Base-by-base conservation (phyloP, 2,797 vertebrate genomes). In the Gymnoscopelus braueri region DNA sequence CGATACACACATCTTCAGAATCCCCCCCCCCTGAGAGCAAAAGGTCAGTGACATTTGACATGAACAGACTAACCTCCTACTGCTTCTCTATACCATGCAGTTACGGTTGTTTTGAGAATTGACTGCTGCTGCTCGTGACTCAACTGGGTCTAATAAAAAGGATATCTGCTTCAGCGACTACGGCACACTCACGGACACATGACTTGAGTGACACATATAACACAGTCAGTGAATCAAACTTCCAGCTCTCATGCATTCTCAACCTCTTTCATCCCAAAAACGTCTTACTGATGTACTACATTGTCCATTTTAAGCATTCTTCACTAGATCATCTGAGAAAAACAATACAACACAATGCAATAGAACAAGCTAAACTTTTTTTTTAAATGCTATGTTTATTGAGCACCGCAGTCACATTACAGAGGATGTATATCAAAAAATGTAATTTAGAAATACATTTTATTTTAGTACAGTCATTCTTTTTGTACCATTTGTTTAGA, bases 201-300 rank as follows among this genome's bases (percentile, higher is more conserved):
- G 19, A 19, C 19, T 19, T 19, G 14, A 19, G 48, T 24, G 55
- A 29, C 65, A 54, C 39, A 66, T 57, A 72, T 78, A 55, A 79
- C 65, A 62, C 58, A 71, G 52, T 52, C 78, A 86, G 1, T 85
- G 76, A 85, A 60, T 75, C 76, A 86, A 63, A 89, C 87, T 75
- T 89, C 84, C 87, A 82, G 65, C 60, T 63, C 5, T 47, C 9
- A 3, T 48, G 11, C n/a, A 15, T 60, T 14, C 19, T 57, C 53
- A 35, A 15, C 2, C 50, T 47, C 24, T 32, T 32, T 32, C 47
- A 8, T n/a, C 24, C 32, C 11, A 7, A 7, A 52, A 53, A 56
- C 56, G 10, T 61, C 32, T 35, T 35, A 6, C 32, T 35, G 32
- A 19, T 19, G 32, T 35, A 29, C 26, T 29, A 35, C 32, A 35